Base-by-base conservation (phyloP, 30 jellyfish, hydroid and myxozoan species). In the Clytia hemisphaerica region DNA sequence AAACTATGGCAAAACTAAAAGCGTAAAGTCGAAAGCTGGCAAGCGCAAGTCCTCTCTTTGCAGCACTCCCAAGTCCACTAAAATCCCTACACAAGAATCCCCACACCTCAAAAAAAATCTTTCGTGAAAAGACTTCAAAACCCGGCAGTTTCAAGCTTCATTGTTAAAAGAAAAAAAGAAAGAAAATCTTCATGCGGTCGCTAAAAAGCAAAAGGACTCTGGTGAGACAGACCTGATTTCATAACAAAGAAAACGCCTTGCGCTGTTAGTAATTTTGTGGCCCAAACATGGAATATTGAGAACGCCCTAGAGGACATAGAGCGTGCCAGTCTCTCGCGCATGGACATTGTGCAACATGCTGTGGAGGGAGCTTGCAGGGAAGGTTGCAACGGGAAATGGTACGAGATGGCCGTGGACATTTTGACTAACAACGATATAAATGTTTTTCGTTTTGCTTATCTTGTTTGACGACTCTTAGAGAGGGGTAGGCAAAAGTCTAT, bases 301-400 rank as follows among this genome's bases (percentile, higher is more conserved):
- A 37, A 61, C 18, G 87, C 81, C 30, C 45, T 10, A 5, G 69
- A 38, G 40, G 58, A 37, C 6, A 45, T 75, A 15, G 80, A 50
- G 18, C 38, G 87, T 7, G 75, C 28, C 21, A 69, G 49, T 37
- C 45, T 30, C 58, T 22, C 15, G 10, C 73, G 61, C 45, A 36
- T 40, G 60, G 58, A 58, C 9, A 22, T 51, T 12, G 24, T 12
- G 30, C 15, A 51, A n/a, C 16, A 14, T 22, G 44, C 37, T 57
- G 34, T 35, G 26, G 61, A 45, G 24, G 73, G 61, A 35, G 80
- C 48, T 21, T 75, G 82, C 63, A 65, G 10, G 49, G 75, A 48
- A 6, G 16, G 48, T 14, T 75, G 88, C 53, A 45, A 47, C 26
- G 80, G 88, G 16, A 50, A 75, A 32, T 75, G 74, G 82, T 49